phyloP scores from a whole-genome alignment of 2,797 vertebrate genomes.

The Ambastaia sidthimunki region DNA sequence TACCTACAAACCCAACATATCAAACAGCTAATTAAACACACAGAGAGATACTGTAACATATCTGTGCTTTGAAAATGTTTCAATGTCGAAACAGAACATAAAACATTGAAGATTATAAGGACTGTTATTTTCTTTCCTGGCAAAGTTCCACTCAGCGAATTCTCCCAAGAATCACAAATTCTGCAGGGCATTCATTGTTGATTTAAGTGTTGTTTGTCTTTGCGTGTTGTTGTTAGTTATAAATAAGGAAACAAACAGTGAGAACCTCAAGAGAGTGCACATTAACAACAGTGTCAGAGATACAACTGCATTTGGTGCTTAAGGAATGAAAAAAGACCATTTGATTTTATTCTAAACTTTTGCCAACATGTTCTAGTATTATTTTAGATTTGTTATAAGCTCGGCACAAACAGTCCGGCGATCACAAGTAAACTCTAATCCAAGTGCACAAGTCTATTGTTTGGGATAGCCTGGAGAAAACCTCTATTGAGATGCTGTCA shows the following conservation, averaged over 20 bases:
- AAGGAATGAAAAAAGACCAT: background rate
- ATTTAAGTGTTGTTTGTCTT: conserved; percentile 21
- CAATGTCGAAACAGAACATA: conserved; percentile 39
- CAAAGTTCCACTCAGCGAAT: conserved; percentile 49
- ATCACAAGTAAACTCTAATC: background rate
- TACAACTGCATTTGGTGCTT: background rate
- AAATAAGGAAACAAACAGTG: background rate
- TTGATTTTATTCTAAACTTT: background rate
- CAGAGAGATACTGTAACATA: background rate
- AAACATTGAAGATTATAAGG: conserved; percentile 38
- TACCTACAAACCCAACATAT: background rate
- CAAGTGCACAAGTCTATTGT: background rate
- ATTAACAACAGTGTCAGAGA: background rate
- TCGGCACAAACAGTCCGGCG: background rate
- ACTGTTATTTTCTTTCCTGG: conserved; percentile 50
- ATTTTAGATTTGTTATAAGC: background rate
- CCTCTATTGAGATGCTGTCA: conserved; percentile 1
- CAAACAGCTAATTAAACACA: background rate
- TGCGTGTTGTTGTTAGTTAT: conserved; percentile 5
- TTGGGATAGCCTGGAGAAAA: background rate
- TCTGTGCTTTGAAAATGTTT: conserved; percentile 22
- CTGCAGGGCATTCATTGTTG: conserved; percentile 38
- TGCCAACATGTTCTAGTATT: conserved; percentile 4
- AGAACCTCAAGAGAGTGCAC: conserved; percentile 9
- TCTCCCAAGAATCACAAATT: conserved; percentile 49